These are phyloP conservation scores for Cairina moschata DNA, from an alignment of 2,113 vertebrate genomes.

Conservation along the genomic window DNA sequence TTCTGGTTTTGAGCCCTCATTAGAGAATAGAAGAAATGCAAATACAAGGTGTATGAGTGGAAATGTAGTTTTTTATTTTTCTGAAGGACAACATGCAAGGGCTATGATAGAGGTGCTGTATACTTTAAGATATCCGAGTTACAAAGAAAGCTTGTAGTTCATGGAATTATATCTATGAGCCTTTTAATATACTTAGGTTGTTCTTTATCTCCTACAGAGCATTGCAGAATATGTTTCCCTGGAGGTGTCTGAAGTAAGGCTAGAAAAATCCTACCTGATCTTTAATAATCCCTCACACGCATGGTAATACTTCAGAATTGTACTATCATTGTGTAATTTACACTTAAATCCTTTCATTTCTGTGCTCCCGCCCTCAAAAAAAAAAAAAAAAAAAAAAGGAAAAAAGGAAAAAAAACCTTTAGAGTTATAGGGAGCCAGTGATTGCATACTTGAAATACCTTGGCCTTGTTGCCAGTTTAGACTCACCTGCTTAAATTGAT, in stretches of 20 bases:
- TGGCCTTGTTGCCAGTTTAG: background rate
- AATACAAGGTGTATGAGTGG: background rate
- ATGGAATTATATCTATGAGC: conserved; percentile 9
- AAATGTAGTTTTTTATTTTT: background rate
- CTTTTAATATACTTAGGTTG: conserved; percentile 9
- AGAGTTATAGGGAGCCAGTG: background rate
- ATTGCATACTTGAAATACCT: conserved; percentile 37
- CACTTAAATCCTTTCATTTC: background rate
- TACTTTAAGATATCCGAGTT: conserved; percentile 19
- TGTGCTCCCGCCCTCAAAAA: background rate
- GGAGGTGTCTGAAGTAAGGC: conserved; percentile 55
- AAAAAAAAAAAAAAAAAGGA: background rate
- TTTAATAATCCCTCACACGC: conserved; percentile 67
- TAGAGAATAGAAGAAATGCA: background rate
- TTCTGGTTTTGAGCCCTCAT: background rate
- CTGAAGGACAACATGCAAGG: background rate
- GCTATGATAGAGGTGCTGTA: background rate
- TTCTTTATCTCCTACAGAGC: conserved; percentile 45
- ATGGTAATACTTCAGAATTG: conserved; percentile 56
- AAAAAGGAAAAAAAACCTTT: conserved; percentile 1
- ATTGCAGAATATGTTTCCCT: conserved; percentile 26
- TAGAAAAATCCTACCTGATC: conserved; percentile 66
- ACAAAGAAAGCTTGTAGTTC: conserved; percentile 42
- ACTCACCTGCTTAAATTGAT: conserved; percentile 5
- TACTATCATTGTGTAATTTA: conserved; percentile 51